phyloP scores from a whole-genome alignment of 2,797 vertebrate species.

The Tiaroga cobitis region DNA sequence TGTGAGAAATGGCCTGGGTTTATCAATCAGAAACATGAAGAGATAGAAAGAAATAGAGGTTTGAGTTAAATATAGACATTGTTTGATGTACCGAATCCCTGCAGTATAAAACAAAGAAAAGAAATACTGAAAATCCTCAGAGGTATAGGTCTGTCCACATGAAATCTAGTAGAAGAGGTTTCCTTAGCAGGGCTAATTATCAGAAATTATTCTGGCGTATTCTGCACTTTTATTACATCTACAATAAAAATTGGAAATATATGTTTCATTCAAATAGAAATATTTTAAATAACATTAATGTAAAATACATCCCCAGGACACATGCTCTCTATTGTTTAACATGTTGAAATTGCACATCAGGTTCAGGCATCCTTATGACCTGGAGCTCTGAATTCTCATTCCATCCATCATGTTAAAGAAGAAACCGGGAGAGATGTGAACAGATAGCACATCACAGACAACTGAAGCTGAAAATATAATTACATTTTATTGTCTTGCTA shows the following conservation, averaged over 20 bases:
- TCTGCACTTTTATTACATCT: neutral
- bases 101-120: slow-evolving; percentile 53
- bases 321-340: slow-evolving; percentile 46
- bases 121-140: slow-evolving; percentile 44
- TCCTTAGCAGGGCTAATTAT: slow-evolving; percentile 2
- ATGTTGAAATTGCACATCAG: slow-evolving; percentile 53
- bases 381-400: slow-evolving; percentile 67
- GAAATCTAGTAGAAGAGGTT: slow-evolving; percentile 37
- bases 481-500: slow-evolving; percentile 12
- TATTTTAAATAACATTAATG: slow-evolving; percentile 14
- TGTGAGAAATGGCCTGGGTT: slow-evolving; percentile 76
- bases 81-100: slow-evolving; percentile 68
- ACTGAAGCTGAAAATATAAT: slow-evolving; percentile 5
- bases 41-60: slow-evolving; percentile 55
- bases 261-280: neutral
- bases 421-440: slow-evolving; percentile 44
- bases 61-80: slow-evolving; percentile 75
- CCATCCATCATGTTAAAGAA: slow-evolving; percentile 68
- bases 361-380: slow-evolving; percentile 61
- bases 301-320: slow-evolving; percentile 12
- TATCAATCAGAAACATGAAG: slow-evolving; percentile 79
- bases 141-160: slow-evolving; percentile 29
- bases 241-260: slow-evolving; percentile 5
- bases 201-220: neutral
- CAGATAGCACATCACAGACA: neutral